Base-by-base conservation (phyloP, 1,140 invertebrate species). In the Aphaenogaster floridana region DNA sequence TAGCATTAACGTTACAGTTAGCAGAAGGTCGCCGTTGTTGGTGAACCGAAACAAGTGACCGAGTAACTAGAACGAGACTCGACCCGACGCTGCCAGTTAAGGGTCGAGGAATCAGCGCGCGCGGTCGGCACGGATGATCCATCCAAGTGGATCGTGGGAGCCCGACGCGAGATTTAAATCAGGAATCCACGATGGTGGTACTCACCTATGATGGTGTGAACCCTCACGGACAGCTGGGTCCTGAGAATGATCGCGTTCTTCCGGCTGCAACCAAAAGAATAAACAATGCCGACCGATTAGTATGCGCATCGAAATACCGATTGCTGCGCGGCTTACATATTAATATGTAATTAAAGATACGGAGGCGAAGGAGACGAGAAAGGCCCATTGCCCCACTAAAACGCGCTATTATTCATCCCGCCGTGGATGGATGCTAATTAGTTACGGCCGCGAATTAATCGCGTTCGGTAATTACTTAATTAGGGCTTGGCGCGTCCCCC, bases 181-280 rank as follows among this genome's bases (percentile, higher is more conserved):
- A 64, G 57, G 64, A 39, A 66, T 87, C 52, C 36, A 68, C 59
- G 54, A 69, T 59, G 64, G 28, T 34, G 66, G 83, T 90, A 96
- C 98, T 98, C 96, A 99, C 99, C 99, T 95, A 99, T 99, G 92
- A 99, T 99, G 81, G 98, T 98, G 96, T 99, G 98, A 61, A 99
- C 99, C 93, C 99, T 97, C 50, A 99, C 98, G 69, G 99, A 99
- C 34, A 99, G 96, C 95, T 99, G 99, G 52, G 99, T 99, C 92
- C 99, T 97, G 87, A 99, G 97, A 90, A 99, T 98, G 94, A 99
- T 97, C 66, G 99, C 98, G 96, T 99, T 99, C 96, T 99, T 99
- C 93, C 98, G 98, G 95, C 99, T 99, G 97, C 59, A 97, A 97
- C 94, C 96, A 52, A 89, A 9, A 72, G 52, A 89, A 63, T 63